A percentile compares a stretch with the other conserved stretches of the same genome.
Evolutionary conservation across 2,797 vertebrate genomes (phyloP).

Genomic region (Adelosebastes latens): DNA sequence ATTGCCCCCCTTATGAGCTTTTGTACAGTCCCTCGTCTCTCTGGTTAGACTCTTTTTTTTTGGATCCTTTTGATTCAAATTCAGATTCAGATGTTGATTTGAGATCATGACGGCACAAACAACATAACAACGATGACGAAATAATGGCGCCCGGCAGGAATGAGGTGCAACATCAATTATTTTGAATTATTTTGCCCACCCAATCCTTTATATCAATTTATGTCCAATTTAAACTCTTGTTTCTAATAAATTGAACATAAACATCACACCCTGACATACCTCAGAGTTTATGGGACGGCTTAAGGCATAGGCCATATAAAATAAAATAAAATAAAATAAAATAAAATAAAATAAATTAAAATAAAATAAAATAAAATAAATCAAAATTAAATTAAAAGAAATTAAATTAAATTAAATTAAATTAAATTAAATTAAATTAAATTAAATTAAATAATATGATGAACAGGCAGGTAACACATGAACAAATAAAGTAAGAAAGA

Average conservation of each 20-base stretch:
- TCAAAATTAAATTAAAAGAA: too few species aligned
- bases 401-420: too few species aligned
- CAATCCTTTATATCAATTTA: not conserved
- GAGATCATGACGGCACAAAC: not conserved
- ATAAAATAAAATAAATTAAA: too few species aligned
- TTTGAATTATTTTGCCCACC: not conserved
- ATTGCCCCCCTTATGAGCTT: constrained; percentile 28
- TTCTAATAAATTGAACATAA: not conserved
- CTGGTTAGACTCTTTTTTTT: constrained; percentile 8
- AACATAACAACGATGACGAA: not conserved
- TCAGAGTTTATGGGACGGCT: not conserved
- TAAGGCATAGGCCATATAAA: too few species aligned
- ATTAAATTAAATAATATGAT: too few species aligned
- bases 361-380: too few species aligned
- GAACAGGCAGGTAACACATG: too few species aligned
- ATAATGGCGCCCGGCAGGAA: not conserved
- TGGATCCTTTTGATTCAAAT: not conserved
- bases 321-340: too few species aligned
- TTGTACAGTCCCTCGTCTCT: constrained; percentile 11
- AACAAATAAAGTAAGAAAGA: too few species aligned
- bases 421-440: too few species aligned
- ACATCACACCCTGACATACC: not conserved
- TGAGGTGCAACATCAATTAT: constrained; percentile 1
- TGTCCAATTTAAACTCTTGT: not conserved
- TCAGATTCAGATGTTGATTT: constrained; percentile 9